Conservation (phyloP, 2,113 vertebrate genomes). For the Aix galericulata region DNA sequence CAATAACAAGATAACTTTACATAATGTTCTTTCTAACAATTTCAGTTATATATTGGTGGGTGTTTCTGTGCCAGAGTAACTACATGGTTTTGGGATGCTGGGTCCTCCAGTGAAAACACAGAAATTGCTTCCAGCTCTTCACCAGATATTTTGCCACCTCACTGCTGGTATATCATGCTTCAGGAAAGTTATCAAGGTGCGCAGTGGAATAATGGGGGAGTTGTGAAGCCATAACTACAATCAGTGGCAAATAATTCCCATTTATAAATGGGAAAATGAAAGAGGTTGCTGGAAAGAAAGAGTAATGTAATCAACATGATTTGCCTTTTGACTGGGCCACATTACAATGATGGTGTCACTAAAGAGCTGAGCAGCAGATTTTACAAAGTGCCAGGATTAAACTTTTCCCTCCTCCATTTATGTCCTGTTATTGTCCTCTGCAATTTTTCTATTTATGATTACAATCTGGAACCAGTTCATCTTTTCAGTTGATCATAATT, state of each 20-base stretch:
- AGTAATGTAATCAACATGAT: not conserved
- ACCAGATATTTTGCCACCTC: not conserved
- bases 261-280: not conserved
- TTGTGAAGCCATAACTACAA: not conserved
- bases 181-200: not conserved
- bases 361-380: not conserved
- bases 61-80: not conserved
- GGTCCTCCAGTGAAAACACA: not conserved
- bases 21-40: accelerated
- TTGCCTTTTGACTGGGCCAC: accelerated
- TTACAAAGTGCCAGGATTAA: not conserved
- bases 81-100: not conserved
- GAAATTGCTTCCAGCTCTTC: not conserved
- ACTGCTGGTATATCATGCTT: not conserved
- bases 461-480: not conserved
- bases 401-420: not conserved
- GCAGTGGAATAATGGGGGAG: not conserved
- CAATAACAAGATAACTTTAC: not conserved
- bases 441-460: not conserved
- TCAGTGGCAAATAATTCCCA: not conserved
- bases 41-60: not conserved
- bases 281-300: not conserved
- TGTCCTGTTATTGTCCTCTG: not conserved
- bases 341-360: not conserved
- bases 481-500: not conserved